These are phyloP conservation scores for Blastobasis lacticolella DNA, from an alignment of 2,888 invertebrate genomes.

Conservation along the genomic window DNA sequence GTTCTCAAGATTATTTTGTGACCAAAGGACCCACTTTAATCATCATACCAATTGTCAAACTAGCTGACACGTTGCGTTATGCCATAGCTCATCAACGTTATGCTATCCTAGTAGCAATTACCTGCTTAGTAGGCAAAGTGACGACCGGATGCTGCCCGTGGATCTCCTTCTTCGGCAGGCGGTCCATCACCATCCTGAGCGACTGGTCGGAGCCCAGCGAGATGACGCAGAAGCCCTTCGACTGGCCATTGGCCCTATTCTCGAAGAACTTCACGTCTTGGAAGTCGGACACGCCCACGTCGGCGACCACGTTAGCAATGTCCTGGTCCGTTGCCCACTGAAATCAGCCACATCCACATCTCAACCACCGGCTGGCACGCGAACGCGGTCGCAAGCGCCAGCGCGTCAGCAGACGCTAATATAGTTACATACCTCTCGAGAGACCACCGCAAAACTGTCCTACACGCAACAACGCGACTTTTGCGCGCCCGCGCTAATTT, in stretches of 20 bases:
- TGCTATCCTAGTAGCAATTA: conserved; percentile 29
- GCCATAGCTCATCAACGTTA: too few species aligned
- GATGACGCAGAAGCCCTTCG: conserved; percentile 98
- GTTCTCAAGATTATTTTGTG: too few species aligned
- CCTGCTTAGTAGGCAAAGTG: conserved; percentile 95
- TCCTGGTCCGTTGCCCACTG: conserved; percentile 99
- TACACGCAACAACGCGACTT: too few species aligned
- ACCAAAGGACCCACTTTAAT: too few species aligned
- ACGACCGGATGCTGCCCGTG: conserved; percentile 97
- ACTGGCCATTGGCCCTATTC: conserved; percentile 98
- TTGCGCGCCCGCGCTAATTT: too few species aligned
- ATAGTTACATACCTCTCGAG: conserved; percentile 19
- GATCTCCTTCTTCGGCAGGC: conserved; percentile 94
- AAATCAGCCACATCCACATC: conserved; percentile 51
- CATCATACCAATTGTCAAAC: too few species aligned
- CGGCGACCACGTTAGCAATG: conserved; percentile 90
- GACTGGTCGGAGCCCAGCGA: conserved; percentile 95
- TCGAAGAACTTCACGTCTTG: conserved; percentile 99
- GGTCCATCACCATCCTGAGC: conserved; percentile 91
- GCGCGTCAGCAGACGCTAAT: too few species aligned
- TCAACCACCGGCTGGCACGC: conserved; percentile 31
- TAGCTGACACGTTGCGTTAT: too few species aligned
- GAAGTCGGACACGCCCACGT: conserved; percentile 93
- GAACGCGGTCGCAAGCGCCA: too few species aligned
- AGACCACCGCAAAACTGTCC: not conserved